Evolutionary conservation across 1,140 invertebrate genomes (phyloP).

Genomic region (Drosophila pallidifrons): DNA sequence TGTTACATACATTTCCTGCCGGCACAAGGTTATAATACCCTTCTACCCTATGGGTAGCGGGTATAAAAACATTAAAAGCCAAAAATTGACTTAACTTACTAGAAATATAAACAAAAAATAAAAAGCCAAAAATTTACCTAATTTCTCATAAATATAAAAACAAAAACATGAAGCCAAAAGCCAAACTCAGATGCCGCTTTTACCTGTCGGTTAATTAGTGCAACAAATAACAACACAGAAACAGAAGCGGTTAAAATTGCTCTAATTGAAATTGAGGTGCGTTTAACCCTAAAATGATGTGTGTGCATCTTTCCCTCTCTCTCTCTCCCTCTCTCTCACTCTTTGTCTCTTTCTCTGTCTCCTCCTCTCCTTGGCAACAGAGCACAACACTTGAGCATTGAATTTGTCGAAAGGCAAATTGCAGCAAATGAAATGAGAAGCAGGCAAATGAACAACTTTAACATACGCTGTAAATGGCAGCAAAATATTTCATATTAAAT

Average conservation of each 20-base stretch:
- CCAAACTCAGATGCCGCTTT: not conserved
- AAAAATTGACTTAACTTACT: too few relatives aligned
- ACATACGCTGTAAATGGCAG: too few relatives aligned
- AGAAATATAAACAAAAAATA: too few relatives aligned
- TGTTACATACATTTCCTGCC: too few relatives aligned
- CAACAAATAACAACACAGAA: not conserved
- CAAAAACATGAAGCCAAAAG: not conserved
- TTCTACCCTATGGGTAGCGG: too few relatives aligned
- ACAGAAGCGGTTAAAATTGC: conserved; percentile 2
- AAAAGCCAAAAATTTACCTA: too few relatives aligned
- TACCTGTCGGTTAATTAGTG: conserved; percentile 10
- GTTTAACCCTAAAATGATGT: conserved; percentile 30
- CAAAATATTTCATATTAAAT: too few relatives aligned
- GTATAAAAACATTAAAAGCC: too few relatives aligned
- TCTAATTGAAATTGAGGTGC: conserved; percentile 22
- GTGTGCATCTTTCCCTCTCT: not conserved
- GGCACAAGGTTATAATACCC: too few relatives aligned
- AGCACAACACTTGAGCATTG: conserved; percentile 27
- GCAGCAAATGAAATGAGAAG: not conserved
- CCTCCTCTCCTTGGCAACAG: not conserved
- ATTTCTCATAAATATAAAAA: too few relatives aligned
- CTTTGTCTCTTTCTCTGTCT: too few relatives aligned
- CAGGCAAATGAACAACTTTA: not conserved
- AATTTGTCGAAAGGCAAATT: conserved; percentile 19
- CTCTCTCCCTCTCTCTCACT: not conserved